These are phyloP conservation scores for Camelus dromedarius DNA, from an alignment of 2,113 vertebrate species.

Conservation along the genomic window DNA sequence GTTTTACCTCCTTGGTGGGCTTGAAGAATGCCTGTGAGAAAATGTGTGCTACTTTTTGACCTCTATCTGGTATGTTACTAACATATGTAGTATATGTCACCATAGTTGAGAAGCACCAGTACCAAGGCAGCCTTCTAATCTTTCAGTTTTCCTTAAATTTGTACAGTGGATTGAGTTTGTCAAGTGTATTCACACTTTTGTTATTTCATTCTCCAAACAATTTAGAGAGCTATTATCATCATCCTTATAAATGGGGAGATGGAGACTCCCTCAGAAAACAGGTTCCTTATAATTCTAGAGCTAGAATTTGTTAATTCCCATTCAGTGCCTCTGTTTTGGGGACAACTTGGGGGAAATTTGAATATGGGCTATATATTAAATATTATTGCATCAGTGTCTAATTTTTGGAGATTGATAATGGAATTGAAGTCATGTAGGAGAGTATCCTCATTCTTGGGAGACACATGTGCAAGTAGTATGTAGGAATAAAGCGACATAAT, in stretches of 20 bases:
- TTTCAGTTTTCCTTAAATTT: not conserved
- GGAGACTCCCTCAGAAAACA: not conserved
- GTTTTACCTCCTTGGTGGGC: not conserved
- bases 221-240: not conserved
- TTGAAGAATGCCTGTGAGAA: not conserved
- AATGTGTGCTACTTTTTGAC: not conserved
- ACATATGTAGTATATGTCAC: not conserved
- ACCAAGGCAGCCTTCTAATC: not conserved
- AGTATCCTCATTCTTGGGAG: not conserved
- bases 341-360: not conserved
- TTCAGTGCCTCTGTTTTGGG: not conserved
- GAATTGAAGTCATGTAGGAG: not conserved
- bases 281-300: not conserved
- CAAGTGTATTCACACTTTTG: not conserved
- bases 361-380: not conserved
- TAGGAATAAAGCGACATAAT: not conserved
- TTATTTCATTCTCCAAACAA: not conserved
- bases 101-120: not conserved
- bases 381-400: not conserved
- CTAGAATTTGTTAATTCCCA: not conserved
- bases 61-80: not conserved
- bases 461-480: not conserved
- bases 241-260: not conserved
- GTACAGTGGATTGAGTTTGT: not conserved
- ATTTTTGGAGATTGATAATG: not conserved